phyloP scores from a whole-genome alignment of 2,888 invertebrate genomes.

The Proisotoma minuta region DNA sequence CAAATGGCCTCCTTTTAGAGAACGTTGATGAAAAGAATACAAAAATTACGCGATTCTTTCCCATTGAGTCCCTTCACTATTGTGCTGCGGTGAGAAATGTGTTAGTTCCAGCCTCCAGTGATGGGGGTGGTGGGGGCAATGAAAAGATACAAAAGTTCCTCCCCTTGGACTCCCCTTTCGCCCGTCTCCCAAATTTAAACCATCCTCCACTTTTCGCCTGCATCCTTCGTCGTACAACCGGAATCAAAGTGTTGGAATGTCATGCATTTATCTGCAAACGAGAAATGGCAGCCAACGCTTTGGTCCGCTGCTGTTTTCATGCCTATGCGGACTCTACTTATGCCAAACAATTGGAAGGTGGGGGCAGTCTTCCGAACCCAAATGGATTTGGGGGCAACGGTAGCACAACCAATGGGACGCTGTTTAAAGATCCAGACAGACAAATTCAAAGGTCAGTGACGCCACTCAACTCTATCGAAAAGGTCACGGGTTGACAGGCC shows the following conservation, averaged over 20 bases:
- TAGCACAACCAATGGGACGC: slow-evolving; percentile 34
- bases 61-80: slow-evolving; percentile 90
- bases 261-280: slow-evolving; percentile 97
- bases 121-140: slow-evolving; percentile 52
- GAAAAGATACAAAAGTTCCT: slow-evolving; percentile 78
- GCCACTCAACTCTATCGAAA: slow-evolving; percentile 50
- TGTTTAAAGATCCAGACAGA: slow-evolving; percentile 44
- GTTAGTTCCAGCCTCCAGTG: slow-evolving; percentile 58
- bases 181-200: slow-evolving; percentile 81
- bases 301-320: slow-evolving; percentile 95
- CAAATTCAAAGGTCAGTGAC: slow-evolving; percentile 48
- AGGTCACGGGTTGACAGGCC: slow-evolving; percentile 61
- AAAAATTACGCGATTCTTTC: slow-evolving; percentile 90
- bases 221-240: slow-evolving; percentile 88
- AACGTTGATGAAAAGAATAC: slow-evolving; percentile 94
- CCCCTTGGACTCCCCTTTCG: slow-evolving; percentile 93
- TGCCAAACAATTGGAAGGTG: slow-evolving; percentile 66
- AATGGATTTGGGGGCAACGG: slow-evolving; percentile 49
- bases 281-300: slow-evolving; percentile 93
- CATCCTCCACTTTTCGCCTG: slow-evolving; percentile 97
- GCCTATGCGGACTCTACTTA: slow-evolving; percentile 95
- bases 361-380: slow-evolving; percentile 31
- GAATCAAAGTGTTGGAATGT: slow-evolving; percentile 96
- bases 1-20: slow-evolving; percentile 88
- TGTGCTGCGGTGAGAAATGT: slow-evolving; percentile 92